A percentile compares a stretch with the other conserved stretches of the same genome.
Evolutionary conservation across 1,140 invertebrate genomes (phyloP).

Genomic region (Aporrectodea caliginosa): DNA sequence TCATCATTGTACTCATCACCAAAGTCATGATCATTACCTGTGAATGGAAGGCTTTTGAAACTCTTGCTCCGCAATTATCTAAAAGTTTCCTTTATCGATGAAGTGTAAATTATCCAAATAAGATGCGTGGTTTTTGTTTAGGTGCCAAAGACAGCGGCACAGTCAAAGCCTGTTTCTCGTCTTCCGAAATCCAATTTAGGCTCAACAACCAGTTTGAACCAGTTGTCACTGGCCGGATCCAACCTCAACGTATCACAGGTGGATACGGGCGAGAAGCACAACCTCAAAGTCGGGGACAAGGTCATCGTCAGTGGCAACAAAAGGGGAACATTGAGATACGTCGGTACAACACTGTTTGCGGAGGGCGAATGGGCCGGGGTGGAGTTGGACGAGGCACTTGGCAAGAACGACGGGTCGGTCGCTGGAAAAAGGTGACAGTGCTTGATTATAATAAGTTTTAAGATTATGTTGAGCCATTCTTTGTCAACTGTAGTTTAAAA

Average conservation of each 20-base stretch:
- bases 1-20: too few relatives aligned
- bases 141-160: background rate
- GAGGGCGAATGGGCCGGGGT: conserved; percentile 60
- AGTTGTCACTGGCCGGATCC: background rate
- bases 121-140: too few relatives aligned
- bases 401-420: conserved; percentile 60
- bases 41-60: too few relatives aligned
- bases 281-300: conserved; percentile 66
- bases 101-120: too few relatives aligned
- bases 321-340: conserved; percentile 57
- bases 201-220: conserved; percentile 14
- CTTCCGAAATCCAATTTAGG: conserved; percentile 9
- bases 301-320: conserved; percentile 88
- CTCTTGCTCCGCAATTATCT: too few relatives aligned
- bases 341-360: conserved; percentile 59
- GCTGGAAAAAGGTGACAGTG: conserved; percentile 63
- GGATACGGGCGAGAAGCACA: background rate
- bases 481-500: too few relatives aligned
- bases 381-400: conserved; percentile 57
- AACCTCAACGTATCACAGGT: background rate
- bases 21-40: too few relatives aligned
- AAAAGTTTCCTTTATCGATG: too few relatives aligned
- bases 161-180: conserved; percentile 37
- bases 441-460: background rate
- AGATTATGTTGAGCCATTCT: background rate